Conservation (phyloP, 2,113 vertebrate species). For the Cinclus cinclus region DNA sequence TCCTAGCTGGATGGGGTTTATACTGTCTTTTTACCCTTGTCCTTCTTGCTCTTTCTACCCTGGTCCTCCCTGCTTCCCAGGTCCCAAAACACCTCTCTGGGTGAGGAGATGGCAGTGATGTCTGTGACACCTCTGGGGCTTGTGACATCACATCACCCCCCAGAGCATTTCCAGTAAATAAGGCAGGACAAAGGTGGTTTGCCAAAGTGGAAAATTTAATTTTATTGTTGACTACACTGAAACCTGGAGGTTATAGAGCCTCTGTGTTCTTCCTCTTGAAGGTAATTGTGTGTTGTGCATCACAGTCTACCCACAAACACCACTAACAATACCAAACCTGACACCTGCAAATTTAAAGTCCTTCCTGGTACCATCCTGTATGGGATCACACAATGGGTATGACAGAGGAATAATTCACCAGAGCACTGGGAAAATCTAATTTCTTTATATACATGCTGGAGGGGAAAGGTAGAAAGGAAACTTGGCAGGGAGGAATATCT, state of each 20-base stretch:
- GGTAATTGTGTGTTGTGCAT: not conserved
- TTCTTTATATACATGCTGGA: not conserved
- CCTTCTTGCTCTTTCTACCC: not conserved
- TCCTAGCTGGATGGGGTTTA: not conserved
- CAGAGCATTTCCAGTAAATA: not conserved
- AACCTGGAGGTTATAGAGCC: not conserved
- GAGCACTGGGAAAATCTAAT: not conserved
- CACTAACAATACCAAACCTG: not conserved
- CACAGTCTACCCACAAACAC: not conserved
- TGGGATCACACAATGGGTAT: not conserved
- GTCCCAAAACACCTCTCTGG: not conserved
- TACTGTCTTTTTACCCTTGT: not conserved
- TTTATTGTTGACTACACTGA: conserved; percentile 49
- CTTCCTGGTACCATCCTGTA: not conserved
- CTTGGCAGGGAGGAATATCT: not conserved
- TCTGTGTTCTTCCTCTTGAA: not conserved
- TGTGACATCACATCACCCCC: not conserved
- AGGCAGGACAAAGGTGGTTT: not conserved
- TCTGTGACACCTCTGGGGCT: not conserved
- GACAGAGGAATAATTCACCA: not conserved
- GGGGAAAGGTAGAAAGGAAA: not conserved
- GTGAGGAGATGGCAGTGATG: not conserved
- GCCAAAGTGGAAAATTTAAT: conserved; percentile 38
- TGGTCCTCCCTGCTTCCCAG: not conserved
- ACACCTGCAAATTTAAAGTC: not conserved